These are phyloP conservation scores for Clarias platycephalus DNA, from an alignment of 2,797 vertebrate species.

Conservation along the genomic window DNA sequence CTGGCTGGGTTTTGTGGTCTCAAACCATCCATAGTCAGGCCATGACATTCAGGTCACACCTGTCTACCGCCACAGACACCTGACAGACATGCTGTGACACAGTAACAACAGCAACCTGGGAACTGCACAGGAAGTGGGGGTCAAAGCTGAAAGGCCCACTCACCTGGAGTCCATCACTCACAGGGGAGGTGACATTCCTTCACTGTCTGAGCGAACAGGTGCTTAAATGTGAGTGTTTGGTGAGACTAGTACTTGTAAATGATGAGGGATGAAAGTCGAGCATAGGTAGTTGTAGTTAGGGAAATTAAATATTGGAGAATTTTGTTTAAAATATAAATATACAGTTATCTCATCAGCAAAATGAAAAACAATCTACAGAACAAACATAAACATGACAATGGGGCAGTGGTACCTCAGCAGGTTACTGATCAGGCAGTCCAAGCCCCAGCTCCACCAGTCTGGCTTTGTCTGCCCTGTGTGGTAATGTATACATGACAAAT, in stretches of 20 bases:
- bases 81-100: conserved; percentile 67
- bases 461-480: no score
- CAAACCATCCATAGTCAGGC: conserved; percentile 49
- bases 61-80: conserved; percentile 62
- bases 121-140: conserved; percentile 36
- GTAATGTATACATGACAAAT: no score
- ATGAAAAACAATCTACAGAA: conserved; percentile 15
- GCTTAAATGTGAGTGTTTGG: conserved; percentile 12
- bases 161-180: conserved; percentile 44
- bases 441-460: no score
- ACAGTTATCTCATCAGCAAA: background rate
- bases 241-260: background rate
- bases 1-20: conserved; percentile 34
- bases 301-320: background rate
- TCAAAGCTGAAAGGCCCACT: conserved; percentile 41
- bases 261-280: background rate
- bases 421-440: no score
- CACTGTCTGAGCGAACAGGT: conserved; percentile 14
- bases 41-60: conserved; percentile 42
- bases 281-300: background rate
- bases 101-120: conserved; percentile 66
- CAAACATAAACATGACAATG: background rate
- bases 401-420: no score
- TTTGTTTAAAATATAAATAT: no score
- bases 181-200: conserved; percentile 36